Conservation (phyloP, 2,113 vertebrate species). For the Saccopteryx bilineata region DNA sequence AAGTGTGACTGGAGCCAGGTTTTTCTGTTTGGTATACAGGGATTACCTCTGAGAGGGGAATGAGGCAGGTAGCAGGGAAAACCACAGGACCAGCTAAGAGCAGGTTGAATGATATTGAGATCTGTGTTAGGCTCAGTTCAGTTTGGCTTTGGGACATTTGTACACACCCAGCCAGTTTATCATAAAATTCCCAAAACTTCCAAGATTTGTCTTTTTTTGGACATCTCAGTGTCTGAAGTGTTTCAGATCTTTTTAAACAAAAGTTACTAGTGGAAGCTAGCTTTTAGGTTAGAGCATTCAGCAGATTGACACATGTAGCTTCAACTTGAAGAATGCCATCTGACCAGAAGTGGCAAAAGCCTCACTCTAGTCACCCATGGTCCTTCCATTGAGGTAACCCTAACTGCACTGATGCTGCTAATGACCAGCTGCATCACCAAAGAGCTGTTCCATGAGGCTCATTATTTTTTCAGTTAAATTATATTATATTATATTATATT, state of each 20-base stretch:
- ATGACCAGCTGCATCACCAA: neutral
- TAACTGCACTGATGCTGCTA: neutral
- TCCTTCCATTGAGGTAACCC: neutral
- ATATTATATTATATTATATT: no score
- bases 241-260: neutral
- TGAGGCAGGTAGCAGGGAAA: neutral
- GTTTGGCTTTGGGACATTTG: neutral
- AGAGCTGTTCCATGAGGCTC: neutral
- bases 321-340: neutral
- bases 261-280: neutral
- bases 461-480: neutral
- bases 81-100: neutral
- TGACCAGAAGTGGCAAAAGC: neutral
- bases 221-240: neutral
- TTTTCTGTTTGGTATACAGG: neutral
- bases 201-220: neutral
- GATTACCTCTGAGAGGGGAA: neutral
- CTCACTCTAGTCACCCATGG: accelerated
- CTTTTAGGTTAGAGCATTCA: neutral
- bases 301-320: neutral
- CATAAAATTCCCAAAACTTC: neutral
- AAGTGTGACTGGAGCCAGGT: neutral
- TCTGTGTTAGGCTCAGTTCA: no score
- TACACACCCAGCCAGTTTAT: neutral
- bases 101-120: neutral